Evolutionary conservation across 2,888 invertebrate genomes (phyloP).

Genomic region (Tortrix viridana): DNA sequence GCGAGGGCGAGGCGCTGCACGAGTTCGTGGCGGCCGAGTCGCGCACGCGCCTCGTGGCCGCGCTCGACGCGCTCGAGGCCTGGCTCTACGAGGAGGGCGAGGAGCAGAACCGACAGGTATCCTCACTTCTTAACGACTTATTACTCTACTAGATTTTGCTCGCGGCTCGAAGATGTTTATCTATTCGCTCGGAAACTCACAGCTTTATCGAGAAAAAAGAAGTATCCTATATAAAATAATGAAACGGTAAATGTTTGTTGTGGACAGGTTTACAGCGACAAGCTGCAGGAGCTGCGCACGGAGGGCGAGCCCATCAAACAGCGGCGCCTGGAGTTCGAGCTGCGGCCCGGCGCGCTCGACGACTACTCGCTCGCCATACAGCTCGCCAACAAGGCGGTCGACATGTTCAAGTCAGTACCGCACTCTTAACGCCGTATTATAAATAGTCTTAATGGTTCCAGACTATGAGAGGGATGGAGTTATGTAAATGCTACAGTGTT

Average conservation of each 20-base stretch:
- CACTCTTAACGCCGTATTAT: neutral
- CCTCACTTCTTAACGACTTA: no score
- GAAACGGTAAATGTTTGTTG: slow-evolving; percentile 1
- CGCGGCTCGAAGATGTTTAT: no score
- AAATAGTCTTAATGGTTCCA: neutral
- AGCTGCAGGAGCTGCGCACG: slow-evolving; percentile 85
- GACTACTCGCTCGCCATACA: slow-evolving; percentile 91
- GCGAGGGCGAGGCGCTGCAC: slow-evolving; percentile 89
- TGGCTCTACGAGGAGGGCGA: slow-evolving; percentile 99
- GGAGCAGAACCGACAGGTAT: slow-evolving; percentile 91
- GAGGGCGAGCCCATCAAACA: slow-evolving; percentile 95
- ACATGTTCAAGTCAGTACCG: slow-evolving; percentile 85
- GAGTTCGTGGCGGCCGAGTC: slow-evolving; percentile 90
- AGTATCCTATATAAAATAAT: no score
- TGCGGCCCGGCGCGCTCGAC: slow-evolving; percentile 91
- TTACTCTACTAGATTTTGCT: no score
- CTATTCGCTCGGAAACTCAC: no score
- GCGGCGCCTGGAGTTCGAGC: slow-evolving; percentile 91
- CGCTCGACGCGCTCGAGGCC: slow-evolving; percentile 94
- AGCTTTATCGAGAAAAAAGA: no score
- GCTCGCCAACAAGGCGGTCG: slow-evolving; percentile 91
- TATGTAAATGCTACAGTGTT: no score
- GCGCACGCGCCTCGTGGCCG: slow-evolving; percentile 84
- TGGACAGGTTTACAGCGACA: slow-evolving; percentile 85
- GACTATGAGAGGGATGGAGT: neutral